Evolutionary conservation across 2,888 invertebrate species (phyloP).

Genomic region (Choristoneura rosaceana): DNA sequence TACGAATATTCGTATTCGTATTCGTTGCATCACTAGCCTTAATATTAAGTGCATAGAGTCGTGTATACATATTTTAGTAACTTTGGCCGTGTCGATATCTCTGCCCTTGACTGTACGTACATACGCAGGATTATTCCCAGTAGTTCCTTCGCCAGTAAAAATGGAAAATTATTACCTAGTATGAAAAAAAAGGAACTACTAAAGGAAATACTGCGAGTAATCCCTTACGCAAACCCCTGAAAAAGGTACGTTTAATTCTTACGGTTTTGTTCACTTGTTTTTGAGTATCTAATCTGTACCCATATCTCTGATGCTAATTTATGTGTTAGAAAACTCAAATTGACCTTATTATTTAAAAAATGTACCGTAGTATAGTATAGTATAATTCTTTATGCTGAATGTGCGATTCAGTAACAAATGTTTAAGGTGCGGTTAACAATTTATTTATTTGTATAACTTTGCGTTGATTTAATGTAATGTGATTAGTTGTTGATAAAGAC

Average conservation of each 20-base stretch:
- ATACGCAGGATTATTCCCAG: background rate
- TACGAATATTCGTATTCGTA: no score
- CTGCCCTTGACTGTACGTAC: no score
- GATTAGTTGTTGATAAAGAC: conserved; percentile 71
- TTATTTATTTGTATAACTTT: conserved; percentile 60
- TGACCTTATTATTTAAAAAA: conserved; percentile 28
- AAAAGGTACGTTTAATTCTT: background rate
- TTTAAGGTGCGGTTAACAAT: conserved; percentile 63
- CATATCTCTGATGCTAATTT: background rate
- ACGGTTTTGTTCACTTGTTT: background rate
- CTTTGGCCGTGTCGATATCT: no score
- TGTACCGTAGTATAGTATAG: conserved; percentile 20
- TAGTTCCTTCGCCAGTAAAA: no score
- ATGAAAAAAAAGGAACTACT: no score
- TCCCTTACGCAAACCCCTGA: background rate
- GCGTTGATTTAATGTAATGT: conserved; percentile 64
- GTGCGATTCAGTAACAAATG: conserved; percentile 36
- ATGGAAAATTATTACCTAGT: no score
- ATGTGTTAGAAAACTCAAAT: conserved; percentile 17
- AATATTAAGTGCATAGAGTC: no score
- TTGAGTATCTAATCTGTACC: background rate
- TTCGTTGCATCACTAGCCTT: no score
- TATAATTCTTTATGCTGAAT: conserved; percentile 25
- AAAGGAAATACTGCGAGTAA: no score
- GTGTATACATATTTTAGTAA: no score